These are phyloP conservation scores for Calliphora vicina DNA, from an alignment of 1,140 invertebrate genomes.

Conservation along the genomic window DNA sequence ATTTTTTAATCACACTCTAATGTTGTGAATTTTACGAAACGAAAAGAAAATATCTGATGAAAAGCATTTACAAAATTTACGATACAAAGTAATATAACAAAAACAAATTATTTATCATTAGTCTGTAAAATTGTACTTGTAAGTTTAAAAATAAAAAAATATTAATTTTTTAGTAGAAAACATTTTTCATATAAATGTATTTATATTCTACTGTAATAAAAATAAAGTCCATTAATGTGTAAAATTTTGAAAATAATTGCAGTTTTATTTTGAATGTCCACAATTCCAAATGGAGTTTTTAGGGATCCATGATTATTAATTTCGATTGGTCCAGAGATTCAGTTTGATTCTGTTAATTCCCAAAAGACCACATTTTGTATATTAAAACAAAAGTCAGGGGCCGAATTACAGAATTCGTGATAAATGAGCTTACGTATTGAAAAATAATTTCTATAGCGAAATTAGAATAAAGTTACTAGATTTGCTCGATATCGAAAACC, in stretches of 20 bases:
- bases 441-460: too few species aligned
- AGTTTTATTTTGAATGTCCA: not conserved
- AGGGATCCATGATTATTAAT: too few species aligned
- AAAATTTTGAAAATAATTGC: not conserved
- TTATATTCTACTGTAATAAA: not conserved
- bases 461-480: too few species aligned
- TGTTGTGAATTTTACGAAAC: not conserved
- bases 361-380: too few species aligned
- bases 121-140: not conserved
- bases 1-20: not conserved
- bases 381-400: too few species aligned
- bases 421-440: too few species aligned
- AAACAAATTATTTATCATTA: not conserved
- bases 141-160: not conserved
- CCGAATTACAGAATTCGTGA: too few species aligned
- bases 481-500: too few species aligned
- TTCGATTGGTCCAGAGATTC: too few species aligned
- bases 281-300: too few species aligned
- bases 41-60: not conserved
- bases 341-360: too few species aligned
- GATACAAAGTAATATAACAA: not conserved
- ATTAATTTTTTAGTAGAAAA: not conserved
- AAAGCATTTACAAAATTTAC: not conserved
- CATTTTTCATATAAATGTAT: constrained; percentile 2
- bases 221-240: constrained; percentile 3